These are phyloP conservation scores for Pelmatolapia mariae DNA, from an alignment of 2,113 vertebrate species.

Conservation along the genomic window DNA sequence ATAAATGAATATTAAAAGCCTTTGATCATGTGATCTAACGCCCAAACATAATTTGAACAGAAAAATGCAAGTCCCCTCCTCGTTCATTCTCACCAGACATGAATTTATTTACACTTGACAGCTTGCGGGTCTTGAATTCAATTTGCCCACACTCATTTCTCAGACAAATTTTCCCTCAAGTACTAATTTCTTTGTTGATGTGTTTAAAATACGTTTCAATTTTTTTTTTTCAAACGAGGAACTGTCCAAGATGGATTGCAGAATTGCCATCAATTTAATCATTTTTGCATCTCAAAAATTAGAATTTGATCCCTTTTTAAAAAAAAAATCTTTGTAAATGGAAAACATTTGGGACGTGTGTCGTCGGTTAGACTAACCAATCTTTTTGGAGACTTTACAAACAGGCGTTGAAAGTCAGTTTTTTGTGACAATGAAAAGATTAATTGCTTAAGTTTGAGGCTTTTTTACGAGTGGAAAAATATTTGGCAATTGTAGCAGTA, in stretches of 20 bases:
- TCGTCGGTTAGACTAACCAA: background rate
- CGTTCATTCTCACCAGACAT: constrained; percentile 14
- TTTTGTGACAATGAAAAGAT: background rate
- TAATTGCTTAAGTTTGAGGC: background rate
- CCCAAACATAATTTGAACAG: background rate
- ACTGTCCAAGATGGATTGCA: background rate
- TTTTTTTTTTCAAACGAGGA: background rate
- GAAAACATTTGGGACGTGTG: background rate
- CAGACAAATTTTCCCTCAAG: background rate
- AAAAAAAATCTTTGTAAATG: background rate
- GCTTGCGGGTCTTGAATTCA: constrained; percentile 41
- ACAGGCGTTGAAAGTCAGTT: background rate
- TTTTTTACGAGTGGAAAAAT: background rate
- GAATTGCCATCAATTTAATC: background rate
- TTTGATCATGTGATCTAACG: background rate
- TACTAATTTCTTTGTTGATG: constrained; percentile 17
- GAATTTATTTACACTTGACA: constrained; percentile 53
- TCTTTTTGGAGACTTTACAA: background rate
- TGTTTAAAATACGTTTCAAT: background rate
- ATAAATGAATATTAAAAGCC: constrained; percentile 17
- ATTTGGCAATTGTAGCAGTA: background rate
- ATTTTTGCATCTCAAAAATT: background rate
- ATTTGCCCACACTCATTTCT: constrained; percentile 23
- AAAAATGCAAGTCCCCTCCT: background rate
- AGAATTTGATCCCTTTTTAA: background rate